Conservation (phyloP, 2,113 vertebrate genomes). For the Thunnus thynnus region DNA sequence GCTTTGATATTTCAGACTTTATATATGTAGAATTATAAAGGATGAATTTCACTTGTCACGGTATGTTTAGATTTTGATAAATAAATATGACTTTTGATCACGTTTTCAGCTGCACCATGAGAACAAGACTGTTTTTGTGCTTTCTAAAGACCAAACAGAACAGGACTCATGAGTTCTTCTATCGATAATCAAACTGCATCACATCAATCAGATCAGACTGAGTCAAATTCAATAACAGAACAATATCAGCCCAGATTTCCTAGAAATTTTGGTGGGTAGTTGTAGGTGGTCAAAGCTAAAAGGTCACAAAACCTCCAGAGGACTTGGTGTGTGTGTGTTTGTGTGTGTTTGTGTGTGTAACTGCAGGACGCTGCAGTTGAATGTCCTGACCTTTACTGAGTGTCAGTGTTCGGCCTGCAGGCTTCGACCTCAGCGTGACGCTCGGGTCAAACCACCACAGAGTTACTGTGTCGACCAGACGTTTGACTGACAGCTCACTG, state of each 20-base stretch:
- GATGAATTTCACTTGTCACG: background rate
- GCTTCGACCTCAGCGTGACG: conserved; percentile 40
- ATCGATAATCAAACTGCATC: background rate
- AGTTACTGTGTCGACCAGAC: background rate
- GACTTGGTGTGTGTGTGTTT: background rate
- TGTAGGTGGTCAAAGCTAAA: conserved; percentile 45
- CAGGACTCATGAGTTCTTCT: too few relatives aligned
- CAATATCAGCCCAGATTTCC: background rate
- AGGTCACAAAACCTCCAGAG: conserved; percentile 49
- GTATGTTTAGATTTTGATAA: too few relatives aligned
- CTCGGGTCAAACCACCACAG: conserved; percentile 37
- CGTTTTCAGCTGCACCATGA: too few relatives aligned
- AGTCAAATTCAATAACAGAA: background rate
- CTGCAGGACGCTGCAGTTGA: conserved; percentile 7
- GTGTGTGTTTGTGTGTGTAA: conserved; percentile 12
- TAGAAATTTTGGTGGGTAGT: background rate
- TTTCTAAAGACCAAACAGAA: too few relatives aligned
- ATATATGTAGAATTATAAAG: background rate
- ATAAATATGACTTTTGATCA: too few relatives aligned
- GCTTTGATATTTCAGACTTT: too few relatives aligned
- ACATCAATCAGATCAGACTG: background rate
- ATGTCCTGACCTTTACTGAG: conserved; percentile 64
- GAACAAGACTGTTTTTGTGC: too few relatives aligned
- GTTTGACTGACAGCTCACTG: conserved; percentile 24
- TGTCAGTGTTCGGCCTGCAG: conserved; percentile 26